Base-by-base conservation (phyloP, 2,113 vertebrate genomes). In the Varanus komodoensis region DNA sequence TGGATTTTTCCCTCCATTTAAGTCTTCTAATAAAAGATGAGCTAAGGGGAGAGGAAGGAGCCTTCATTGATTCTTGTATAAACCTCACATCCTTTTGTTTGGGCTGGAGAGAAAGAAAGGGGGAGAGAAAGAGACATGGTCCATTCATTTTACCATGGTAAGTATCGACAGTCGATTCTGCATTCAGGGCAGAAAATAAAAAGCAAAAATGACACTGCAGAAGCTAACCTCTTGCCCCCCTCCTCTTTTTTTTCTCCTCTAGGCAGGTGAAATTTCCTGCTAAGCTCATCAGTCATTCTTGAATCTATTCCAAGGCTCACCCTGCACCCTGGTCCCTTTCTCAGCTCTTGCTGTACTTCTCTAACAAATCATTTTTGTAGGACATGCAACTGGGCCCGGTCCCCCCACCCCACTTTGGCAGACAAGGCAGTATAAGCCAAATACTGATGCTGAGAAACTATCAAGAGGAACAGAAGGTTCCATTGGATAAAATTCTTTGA, bases 11-110 rank as follows among this genome's bases (percentile, higher is more conserved):
- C 11, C 11, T 44, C 23, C 71, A 83, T 57, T 82, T 25, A 78
- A 92, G 79, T 91, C 91, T 89, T 95, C 93, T 86, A 88, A 90
- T 84, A 54, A 94, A 94, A 92, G 92, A 95, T 82, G 93, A 92
- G 82, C 19, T 32, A 38, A 8, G 34, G 34, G 57, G 29, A 89
- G 83, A 92, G 92, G 93, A 91, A 87, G 82, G 84, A 69, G 32
- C 75, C 0, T 69, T 57, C 89, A 87, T 92, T 95, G 90, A 94
- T 95, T 90, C 84, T 52, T 38, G 87, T 81, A 91, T 82, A 90
- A 92, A 90, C 88, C 84, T 68, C 89, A 90, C 89, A 84, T 92
- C 79, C 84, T 95, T 97, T 97, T 96, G 95, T 97, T 95, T 96
- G 92, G 44, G 90, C 90, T 79, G 75, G 44, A 92, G 50, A 81